A percentile compares a stretch with the other conserved stretches of the same genome.
Evolutionary conservation across 2,113 vertebrate genomes (phyloP).

Genomic region (Panurus biarmicus): DNA sequence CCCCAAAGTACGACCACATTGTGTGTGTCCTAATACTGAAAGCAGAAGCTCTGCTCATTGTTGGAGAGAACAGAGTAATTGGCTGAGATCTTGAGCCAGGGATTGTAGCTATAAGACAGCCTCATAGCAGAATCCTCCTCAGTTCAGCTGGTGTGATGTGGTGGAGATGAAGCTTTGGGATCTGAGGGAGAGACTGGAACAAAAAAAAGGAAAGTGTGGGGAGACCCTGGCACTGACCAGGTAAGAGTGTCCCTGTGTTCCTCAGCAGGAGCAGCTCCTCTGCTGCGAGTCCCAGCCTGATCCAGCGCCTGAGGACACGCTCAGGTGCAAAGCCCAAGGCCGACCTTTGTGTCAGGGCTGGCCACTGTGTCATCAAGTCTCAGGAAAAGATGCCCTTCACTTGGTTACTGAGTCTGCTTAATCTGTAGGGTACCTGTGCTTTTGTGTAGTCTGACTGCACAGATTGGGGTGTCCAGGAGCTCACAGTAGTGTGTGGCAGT

Average conservation of each 20-base stretch:
- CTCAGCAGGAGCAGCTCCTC: rapidly evolving
- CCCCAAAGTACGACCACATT: slow-evolving; percentile 16
- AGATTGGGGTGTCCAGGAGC: background rate
- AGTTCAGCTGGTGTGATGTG: background rate
- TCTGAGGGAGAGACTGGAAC: background rate
- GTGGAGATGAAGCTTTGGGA: slow-evolving; percentile 2
- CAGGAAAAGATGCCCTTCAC: background rate
- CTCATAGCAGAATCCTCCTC: background rate
- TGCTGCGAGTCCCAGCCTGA: rapidly evolving
- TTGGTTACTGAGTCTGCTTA: background rate
- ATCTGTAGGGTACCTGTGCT: background rate
- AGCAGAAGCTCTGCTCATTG: slow-evolving; percentile 17
- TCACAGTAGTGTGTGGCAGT: background rate
- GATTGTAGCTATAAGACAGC: background rate
- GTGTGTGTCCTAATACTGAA: slow-evolving; percentile 31
- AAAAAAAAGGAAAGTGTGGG: background rate
- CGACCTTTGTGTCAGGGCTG: background rate
- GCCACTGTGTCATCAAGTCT: background rate
- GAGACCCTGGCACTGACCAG: background rate
- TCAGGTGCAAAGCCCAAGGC: background rate
- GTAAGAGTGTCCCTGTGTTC: background rate
- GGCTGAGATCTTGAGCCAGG: background rate
- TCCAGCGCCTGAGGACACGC: rapidly evolving
- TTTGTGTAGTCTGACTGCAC: background rate
- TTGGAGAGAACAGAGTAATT: background rate